Conservation (phyloP, 2,113 vertebrate species). For the Eublepharis macularius region DNA sequence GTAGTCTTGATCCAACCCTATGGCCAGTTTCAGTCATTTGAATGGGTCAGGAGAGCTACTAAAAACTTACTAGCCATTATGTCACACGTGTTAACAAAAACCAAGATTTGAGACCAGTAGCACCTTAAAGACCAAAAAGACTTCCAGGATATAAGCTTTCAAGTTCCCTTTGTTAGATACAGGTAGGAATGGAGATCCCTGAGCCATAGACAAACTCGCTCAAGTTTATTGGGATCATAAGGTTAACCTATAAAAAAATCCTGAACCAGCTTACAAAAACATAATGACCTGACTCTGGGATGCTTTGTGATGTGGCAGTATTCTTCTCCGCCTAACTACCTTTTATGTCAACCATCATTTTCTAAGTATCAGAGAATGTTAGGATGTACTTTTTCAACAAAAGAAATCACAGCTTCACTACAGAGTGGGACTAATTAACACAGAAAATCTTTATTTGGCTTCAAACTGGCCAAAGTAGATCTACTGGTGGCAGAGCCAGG, state of each 20-base stretch:
- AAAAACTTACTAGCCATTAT: background rate
- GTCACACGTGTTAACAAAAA: background rate
- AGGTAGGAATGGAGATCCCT: no score
- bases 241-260: background rate
- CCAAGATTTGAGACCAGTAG: no score
- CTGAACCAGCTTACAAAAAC: background rate
- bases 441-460: background rate
- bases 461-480: background rate
- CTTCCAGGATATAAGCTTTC: no score
- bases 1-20: no score
- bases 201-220: background rate
- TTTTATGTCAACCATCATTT: no score
- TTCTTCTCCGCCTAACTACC: background rate
- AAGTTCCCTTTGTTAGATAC: no score
- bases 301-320: background rate
- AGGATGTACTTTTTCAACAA: background rate
- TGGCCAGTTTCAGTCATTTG: background rate
- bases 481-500: background rate
- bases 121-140: no score
- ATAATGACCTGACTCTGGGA: background rate
- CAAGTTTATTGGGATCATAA: background rate
- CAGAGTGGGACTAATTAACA: background rate
- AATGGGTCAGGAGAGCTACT: background rate
- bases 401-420: background rate
- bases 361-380: background rate